Evolutionary conservation across 2,113 vertebrate species (phyloP).

Genomic region (Ptilorrhoa leucosticta): DNA sequence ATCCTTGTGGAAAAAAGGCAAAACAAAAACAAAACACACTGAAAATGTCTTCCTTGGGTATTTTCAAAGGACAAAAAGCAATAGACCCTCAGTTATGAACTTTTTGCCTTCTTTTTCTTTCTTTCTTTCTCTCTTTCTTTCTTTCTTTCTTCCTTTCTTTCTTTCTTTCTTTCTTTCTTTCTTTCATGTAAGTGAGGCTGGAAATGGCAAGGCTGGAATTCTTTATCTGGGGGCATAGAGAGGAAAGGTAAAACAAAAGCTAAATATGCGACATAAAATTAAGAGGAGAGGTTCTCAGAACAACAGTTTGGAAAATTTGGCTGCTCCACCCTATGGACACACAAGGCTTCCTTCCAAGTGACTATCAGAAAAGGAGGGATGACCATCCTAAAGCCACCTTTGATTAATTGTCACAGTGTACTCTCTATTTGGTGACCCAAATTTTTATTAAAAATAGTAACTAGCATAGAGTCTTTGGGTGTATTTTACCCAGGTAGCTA

Average conservation of each 20-base stretch:
- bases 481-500: not conserved
- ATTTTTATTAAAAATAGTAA: not conserved
- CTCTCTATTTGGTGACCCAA: not conserved
- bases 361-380: not conserved
- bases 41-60: not conserved
- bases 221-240: not conserved
- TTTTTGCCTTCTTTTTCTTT: not conserved
- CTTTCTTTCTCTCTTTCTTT: not conserved
- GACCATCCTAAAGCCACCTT: not conserved
- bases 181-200: not conserved
- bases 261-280: not conserved
- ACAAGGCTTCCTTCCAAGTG: not conserved
- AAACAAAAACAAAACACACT: not conserved
- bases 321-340: not conserved
- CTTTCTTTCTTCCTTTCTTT: not conserved
- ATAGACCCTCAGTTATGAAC: not conserved
- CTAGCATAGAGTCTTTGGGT: not conserved
- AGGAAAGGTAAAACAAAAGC: not conserved
- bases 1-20: not conserved
- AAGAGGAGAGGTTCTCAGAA: not conserved
- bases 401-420: not conserved
- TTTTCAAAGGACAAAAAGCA: not conserved
- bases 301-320: not conserved
- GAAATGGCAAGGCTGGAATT: not conserved
- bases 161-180: not conserved